Percentiles rank a stretch among this genome's conserved stretches.
These are phyloP conservation scores for Oedothorax gibbosus DNA, from an alignment of 1,140 invertebrate genomes.

Conservation along the genomic window DNA sequence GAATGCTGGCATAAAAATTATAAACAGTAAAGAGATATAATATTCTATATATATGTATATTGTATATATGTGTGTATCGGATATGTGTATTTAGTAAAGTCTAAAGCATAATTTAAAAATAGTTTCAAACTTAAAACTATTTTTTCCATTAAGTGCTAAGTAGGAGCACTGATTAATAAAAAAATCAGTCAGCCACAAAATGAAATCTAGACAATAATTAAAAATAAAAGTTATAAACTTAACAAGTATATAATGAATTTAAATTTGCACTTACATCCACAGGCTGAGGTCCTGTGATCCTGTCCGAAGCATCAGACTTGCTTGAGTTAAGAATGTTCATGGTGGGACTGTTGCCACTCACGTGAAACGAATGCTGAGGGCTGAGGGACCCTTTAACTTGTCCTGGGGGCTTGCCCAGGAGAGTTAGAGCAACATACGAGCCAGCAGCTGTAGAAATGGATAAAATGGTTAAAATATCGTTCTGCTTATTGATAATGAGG, in stretches of 20 bases:
- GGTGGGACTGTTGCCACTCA: conserved; percentile 16
- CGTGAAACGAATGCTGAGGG: conserved; percentile 44
- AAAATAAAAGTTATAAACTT: not conserved
- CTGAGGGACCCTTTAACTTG: conserved; percentile 39
- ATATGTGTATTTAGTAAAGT: not conserved
- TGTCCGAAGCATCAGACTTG: conserved; percentile 66
- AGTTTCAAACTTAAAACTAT: not conserved
- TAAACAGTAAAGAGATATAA: not conserved
- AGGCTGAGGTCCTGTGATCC: conserved; percentile 88
- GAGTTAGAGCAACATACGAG: conserved; percentile 71
- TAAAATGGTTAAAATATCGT: no score
- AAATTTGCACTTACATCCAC: conserved; percentile 78
- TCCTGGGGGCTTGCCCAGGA: conserved; percentile 68
- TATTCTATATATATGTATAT: no score
- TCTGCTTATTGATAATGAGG: no score
- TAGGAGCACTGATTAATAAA: not conserved
- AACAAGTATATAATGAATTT: not conserved
- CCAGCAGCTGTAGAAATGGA: conserved; percentile 67
- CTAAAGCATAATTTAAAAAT: not conserved
- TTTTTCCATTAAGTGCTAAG: not conserved
- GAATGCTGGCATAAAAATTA: not conserved
- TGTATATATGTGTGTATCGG: no score
- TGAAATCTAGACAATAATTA: not conserved
- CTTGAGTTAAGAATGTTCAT: conserved; percentile 33
- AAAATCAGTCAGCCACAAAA: not conserved